Evolutionary conservation across 2,797 vertebrate species (phyloP).

Genomic region (Coregonus sp.): DNA sequence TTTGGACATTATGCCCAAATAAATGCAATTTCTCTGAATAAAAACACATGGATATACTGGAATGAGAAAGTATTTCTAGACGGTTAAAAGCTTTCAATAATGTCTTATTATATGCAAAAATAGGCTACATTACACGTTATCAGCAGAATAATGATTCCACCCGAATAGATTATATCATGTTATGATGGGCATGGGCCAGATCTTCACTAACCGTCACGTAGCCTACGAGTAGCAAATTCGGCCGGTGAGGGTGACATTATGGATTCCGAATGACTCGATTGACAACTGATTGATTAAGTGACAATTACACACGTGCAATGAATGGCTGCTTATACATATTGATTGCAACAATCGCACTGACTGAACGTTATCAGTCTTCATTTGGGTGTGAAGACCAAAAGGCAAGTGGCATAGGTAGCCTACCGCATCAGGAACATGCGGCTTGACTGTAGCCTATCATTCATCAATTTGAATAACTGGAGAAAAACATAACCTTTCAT

Average conservation of each 20-base stretch:
- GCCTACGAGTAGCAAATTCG: slow-evolving; percentile 17
- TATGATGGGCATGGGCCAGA: background rate
- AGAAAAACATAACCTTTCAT: background rate
- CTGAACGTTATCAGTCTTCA: slow-evolving; percentile 24
- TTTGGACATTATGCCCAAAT: background rate
- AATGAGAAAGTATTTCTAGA: background rate
- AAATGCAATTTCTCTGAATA: background rate
- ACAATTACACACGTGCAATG: slow-evolving; percentile 18
- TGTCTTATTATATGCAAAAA: background rate
- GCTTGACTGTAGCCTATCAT: background rate
- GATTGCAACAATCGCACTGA: slow-evolving; percentile 50
- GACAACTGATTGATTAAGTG: slow-evolving; percentile 31
- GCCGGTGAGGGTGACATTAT: slow-evolving; percentile 24
- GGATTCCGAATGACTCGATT: slow-evolving; percentile 14
- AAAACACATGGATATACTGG: background rate
- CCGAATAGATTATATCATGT: background rate
- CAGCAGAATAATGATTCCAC: background rate
- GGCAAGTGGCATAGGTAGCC: slow-evolving; percentile 3
- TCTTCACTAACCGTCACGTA: slow-evolving; percentile 1
- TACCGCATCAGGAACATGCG: background rate
- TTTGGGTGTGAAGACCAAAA: slow-evolving; percentile 8
- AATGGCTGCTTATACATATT: slow-evolving; percentile 16
- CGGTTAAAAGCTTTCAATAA: background rate
- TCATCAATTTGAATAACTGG: background rate
- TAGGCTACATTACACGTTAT: background rate